Conservation (phyloP, 2,113 vertebrate species). For the Macquaria australasica region DNA sequence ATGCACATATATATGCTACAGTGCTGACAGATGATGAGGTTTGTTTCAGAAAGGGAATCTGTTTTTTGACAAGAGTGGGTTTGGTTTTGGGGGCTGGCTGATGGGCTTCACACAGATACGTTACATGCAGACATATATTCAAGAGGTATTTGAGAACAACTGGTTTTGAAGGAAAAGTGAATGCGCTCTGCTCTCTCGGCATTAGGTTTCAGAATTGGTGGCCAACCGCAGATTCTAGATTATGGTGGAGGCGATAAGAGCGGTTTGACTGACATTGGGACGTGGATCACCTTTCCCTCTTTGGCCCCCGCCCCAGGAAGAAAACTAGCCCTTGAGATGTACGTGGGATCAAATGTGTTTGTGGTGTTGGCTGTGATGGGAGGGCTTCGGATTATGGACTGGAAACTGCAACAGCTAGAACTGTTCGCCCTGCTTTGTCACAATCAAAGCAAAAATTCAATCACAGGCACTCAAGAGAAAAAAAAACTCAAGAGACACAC, state of each 20-base stretch:
- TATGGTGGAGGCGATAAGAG: conserved; percentile 77
- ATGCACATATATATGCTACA: conserved; percentile 1
- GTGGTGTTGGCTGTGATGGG: background rate
- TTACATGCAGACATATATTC: conserved; percentile 76
- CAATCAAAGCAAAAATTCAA: background rate
- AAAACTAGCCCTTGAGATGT: conserved; percentile 38
- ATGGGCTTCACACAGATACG: conserved; percentile 55
- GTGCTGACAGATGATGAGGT: conserved; percentile 59
- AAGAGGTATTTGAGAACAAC: conserved; percentile 70
- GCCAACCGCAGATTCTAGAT: conserved; percentile 64
- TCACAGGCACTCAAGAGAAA: background rate
- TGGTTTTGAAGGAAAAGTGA: conserved; percentile 69
- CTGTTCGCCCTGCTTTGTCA: background rate
- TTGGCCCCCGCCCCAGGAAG: conserved; percentile 6
- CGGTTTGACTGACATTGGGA: conserved; percentile 66
- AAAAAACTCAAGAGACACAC: background rate
- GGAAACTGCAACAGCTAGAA: background rate
- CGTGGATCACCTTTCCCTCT: conserved; percentile 60
- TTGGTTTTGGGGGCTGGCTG: conserved; percentile 37
- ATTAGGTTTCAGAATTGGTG: conserved; percentile 70
- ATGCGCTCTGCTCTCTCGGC: conserved; percentile 34
- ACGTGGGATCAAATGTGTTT: conserved; percentile 36
- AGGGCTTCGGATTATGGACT: background rate
- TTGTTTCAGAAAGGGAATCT: conserved; percentile 66
- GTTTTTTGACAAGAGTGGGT: conserved; percentile 41